Conservation (phyloP, 2,113 vertebrate species). For the Salvelinus namaycush region DNA sequence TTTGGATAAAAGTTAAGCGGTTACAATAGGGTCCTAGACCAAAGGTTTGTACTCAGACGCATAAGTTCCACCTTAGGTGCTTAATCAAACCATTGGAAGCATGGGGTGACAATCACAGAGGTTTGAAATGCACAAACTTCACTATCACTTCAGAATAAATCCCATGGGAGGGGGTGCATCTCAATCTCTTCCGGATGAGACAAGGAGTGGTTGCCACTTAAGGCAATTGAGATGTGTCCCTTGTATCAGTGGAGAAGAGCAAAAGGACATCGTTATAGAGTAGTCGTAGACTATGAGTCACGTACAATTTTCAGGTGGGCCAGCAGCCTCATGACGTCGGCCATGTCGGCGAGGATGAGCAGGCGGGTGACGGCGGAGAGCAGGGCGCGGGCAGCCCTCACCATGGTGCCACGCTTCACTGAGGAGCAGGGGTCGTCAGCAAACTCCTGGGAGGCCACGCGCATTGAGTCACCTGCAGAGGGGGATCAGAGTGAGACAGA, state of each 20-base stretch:
- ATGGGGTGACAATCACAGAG: too few species aligned
- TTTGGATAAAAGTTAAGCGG: not conserved
- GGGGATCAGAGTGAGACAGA: not conserved
- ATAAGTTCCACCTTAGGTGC: too few species aligned
- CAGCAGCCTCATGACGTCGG: constrained; percentile 97
- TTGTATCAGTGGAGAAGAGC: not conserved
- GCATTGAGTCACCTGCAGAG: constrained; percentile 89
- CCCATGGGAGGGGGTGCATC: too few species aligned
- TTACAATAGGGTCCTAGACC: too few species aligned
- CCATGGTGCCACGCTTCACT: constrained; percentile 97
- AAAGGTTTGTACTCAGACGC: too few species aligned
- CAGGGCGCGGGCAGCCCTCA: constrained; percentile 91
- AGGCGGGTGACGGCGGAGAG: constrained; percentile 95
- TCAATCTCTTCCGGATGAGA: too few species aligned
- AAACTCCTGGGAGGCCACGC: constrained; percentile 92
- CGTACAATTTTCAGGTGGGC: constrained; percentile 95
- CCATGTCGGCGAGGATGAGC: constrained; percentile 98
- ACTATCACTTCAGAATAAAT: too few species aligned
- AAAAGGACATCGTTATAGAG: too few species aligned
- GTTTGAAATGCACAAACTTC: too few species aligned
- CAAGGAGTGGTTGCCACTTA: too few species aligned
- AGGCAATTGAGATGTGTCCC: too few species aligned
- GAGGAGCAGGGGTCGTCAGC: constrained; percentile 96
- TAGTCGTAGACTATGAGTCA: constrained; percentile 16
- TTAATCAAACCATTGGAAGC: too few species aligned